phyloP scores from a whole-genome alignment of 2,113 vertebrate species.

The Mustela lutreola region DNA sequence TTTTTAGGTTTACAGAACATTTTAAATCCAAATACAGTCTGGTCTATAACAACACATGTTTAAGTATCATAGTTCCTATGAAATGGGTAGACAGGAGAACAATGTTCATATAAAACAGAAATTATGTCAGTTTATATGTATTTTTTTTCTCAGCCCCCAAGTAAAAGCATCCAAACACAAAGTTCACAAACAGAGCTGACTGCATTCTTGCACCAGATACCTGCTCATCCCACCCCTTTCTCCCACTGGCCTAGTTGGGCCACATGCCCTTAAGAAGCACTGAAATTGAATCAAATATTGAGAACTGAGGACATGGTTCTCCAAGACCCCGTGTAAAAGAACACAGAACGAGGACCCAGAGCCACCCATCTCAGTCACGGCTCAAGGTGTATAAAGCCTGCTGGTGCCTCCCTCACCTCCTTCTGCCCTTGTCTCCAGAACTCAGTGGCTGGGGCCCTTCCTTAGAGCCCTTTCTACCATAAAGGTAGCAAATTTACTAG shows the following conservation, averaged over 20 bases:
- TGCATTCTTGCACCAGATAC: background rate
- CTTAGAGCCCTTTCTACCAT: background rate
- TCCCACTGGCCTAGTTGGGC: background rate
- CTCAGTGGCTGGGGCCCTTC: background rate
- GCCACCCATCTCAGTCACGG: no score
- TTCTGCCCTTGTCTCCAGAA: background rate
- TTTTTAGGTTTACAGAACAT: background rate
- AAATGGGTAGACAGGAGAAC: background rate
- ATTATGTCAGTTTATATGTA: background rate
- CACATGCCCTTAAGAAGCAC: background rate
- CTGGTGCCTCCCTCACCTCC: no score
- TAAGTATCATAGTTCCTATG: background rate
- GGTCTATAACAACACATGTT: background rate
- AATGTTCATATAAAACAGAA: background rate
- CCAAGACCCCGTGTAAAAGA: background rate
- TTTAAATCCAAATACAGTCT: background rate
- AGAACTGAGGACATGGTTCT: background rate
- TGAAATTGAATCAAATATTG: no score
- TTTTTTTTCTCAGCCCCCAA: background rate
- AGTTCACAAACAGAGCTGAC: background rate
- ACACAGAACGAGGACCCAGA: background rate
- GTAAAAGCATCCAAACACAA: background rate
- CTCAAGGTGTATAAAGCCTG: background rate
- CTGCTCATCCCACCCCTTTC: background rate
- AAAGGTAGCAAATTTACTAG: background rate